Evolutionary conservation across 2,888 invertebrate species (phyloP).

Genomic region (Heliconius aoede): DNA sequence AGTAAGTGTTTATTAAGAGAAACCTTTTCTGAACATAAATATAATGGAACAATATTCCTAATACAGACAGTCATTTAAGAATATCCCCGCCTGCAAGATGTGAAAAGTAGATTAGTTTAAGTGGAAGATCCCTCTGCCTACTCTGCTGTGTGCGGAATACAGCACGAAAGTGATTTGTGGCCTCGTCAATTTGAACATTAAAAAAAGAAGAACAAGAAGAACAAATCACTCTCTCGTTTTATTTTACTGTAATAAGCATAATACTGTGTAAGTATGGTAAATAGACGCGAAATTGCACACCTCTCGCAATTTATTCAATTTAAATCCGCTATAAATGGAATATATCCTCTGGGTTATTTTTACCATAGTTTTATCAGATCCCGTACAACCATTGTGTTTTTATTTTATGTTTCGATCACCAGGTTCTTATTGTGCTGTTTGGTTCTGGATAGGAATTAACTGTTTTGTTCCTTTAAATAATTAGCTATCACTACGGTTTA

Average conservation of each 20-base stretch:
- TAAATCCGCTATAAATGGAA: conserved; percentile 30
- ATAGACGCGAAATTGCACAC: conserved; percentile 71
- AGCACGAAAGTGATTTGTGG: too few relatives aligned
- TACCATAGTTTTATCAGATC: conserved; percentile 14
- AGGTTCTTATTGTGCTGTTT: conserved; percentile 12
- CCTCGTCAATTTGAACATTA: background rate
- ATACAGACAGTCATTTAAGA: too few relatives aligned
- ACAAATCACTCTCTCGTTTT: conserved; percentile 18
- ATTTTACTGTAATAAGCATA: conserved; percentile 22
- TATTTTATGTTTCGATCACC: conserved; percentile 2
- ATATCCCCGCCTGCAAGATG: too few relatives aligned
- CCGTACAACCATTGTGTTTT: conserved; percentile 10
- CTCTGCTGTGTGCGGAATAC: too few relatives aligned
- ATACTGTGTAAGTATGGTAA: conserved; percentile 54
- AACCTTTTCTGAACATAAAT: background rate
- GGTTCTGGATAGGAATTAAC: background rate
- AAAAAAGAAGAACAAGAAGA: conserved; percentile 3
- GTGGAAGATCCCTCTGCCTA: too few relatives aligned
- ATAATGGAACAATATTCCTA: background rate
- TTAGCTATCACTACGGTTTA: conserved; percentile 11
- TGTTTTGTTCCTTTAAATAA: conserved; percentile 25
- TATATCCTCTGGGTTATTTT: conserved; percentile 21
- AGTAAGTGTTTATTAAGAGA: background rate
- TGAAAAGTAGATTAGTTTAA: too few relatives aligned
- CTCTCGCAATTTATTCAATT: conserved; percentile 65